Conservation (phyloP, 2,113 vertebrate species). For the Toxotes chatareus region DNA sequence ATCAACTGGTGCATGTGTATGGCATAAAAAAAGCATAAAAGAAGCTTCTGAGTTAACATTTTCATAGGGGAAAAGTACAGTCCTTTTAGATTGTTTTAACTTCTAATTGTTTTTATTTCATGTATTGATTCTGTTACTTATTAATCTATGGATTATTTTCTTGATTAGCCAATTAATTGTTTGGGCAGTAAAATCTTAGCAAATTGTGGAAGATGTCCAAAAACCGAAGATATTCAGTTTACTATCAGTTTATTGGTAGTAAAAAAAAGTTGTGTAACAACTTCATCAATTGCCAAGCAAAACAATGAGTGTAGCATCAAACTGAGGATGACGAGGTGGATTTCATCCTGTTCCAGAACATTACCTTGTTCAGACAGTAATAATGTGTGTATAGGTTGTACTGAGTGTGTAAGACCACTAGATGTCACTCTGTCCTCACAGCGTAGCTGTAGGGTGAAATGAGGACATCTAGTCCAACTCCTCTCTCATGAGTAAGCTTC, state of each 20-base stretch:
- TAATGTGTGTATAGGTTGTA: background rate
- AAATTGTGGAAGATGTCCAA: too few species aligned
- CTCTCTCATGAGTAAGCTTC: constrained; percentile 53
- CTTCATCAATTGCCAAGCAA: background rate
- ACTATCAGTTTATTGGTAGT: background rate
- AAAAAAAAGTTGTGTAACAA: background rate
- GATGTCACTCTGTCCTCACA: constrained; percentile 58
- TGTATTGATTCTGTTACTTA: background rate
- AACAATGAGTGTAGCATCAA: background rate
- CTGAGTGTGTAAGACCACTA: constrained; percentile 41
- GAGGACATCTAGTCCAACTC: constrained; percentile 40
- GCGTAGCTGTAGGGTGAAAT: constrained; percentile 33
- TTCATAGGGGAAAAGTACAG: background rate
- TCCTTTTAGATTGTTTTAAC: background rate
- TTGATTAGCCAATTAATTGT: background rate
- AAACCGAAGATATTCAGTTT: too few species aligned
- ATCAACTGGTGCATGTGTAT: too few species aligned
- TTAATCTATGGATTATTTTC: background rate
- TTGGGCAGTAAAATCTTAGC: background rate
- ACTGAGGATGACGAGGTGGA: background rate
- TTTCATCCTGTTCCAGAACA: background rate
- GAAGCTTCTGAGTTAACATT: background rate
- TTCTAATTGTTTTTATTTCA: too few species aligned
- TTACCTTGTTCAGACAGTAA: too few species aligned
- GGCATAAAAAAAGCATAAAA: background rate